Base-by-base conservation (phyloP, 2,888 invertebrate species). In the Panopea generosa region DNA sequence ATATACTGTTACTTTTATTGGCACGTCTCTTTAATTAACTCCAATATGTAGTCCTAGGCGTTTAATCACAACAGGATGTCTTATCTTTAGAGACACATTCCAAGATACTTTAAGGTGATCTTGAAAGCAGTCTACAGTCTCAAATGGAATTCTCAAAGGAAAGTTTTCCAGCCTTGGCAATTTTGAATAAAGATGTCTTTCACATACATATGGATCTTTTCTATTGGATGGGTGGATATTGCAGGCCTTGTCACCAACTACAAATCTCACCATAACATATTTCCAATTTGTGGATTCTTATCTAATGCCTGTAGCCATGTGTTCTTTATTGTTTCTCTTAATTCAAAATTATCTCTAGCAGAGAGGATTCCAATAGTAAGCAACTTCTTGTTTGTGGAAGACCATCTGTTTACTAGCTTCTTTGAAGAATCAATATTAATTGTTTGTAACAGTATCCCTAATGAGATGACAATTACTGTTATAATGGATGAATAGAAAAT, bases 211-310 rank as follows among this genome's bases (percentile, higher is more conserved):
- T 2, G 3, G 22, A 53, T 60, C 27, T 63, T 67, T 74, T 43
- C 81, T 65, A 24, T 67, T 68, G 1, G 22, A 14, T 24, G 62
- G 53, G 24, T 77, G 71, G 6, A 81, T 29, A 33, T 60, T 40
- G 72, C 81, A 81, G 26, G 53, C 27, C 18, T 14, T 60, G 24
- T 61, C 61, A 29, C 81, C 81, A 47, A 81, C 50, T 53, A 81
- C 29, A 66, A 81, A 81, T 22, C 66, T 73, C 27, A 63, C 63
- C 20, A 24, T 4, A 72, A 38, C 24, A 60, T 49, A 27, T 29
- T 16, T 43, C 14, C 2, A 1, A 33, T n/a, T 9, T 50, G 27
- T 3, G n/a, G 4, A 9, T 67, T 38, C 18, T 9, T 3, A 6
- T 53, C 1, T 2, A 60, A 40, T 4, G 18, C 4, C n/a, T 47